phyloP scores from a whole-genome alignment of 1,140 invertebrate species.

The Scylla paramamosain region DNA sequence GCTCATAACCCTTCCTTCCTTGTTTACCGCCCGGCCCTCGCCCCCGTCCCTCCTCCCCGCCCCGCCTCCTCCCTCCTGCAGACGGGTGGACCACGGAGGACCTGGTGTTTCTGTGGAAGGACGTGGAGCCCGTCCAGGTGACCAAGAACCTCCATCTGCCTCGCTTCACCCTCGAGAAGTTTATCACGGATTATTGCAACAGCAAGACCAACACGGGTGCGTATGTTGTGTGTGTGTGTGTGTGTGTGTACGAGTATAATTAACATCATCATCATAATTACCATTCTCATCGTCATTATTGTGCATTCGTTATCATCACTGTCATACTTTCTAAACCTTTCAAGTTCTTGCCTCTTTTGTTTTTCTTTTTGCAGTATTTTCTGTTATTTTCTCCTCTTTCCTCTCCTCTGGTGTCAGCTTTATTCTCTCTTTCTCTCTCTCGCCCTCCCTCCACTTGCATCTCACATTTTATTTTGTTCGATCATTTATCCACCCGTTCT shows the following conservation, averaged over 20 bases:
- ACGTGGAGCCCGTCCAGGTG: conserved; percentile 95
- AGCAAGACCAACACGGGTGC: conserved; percentile 97
- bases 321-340: too few relatives aligned
- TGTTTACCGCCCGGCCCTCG: not conserved
- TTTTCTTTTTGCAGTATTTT: not conserved
- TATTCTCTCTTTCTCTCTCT: conserved; percentile 30
- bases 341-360: too few relatives aligned
- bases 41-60: not conserved
- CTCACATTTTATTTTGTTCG: not conserved
- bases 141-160: conserved; percentile 96
- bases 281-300: too few relatives aligned
- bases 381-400: not conserved
- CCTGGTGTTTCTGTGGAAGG: conserved; percentile 96
- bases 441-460: not conserved
- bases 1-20: not conserved
- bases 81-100: conserved; percentile 98
- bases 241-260: too few relatives aligned
- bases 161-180: conserved; percentile 95
- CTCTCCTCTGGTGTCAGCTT: not conserved
- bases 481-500: not conserved
- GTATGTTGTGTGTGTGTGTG: not conserved
- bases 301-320: too few relatives aligned
- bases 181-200: conserved; percentile 95
- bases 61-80: conserved; percentile 79
- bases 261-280: too few relatives aligned